Percentiles rank a stretch among this genome's conserved stretches.
phyloP scores from a whole-genome alignment of 2,113 vertebrate genomes.

The Colaptes auratus region DNA sequence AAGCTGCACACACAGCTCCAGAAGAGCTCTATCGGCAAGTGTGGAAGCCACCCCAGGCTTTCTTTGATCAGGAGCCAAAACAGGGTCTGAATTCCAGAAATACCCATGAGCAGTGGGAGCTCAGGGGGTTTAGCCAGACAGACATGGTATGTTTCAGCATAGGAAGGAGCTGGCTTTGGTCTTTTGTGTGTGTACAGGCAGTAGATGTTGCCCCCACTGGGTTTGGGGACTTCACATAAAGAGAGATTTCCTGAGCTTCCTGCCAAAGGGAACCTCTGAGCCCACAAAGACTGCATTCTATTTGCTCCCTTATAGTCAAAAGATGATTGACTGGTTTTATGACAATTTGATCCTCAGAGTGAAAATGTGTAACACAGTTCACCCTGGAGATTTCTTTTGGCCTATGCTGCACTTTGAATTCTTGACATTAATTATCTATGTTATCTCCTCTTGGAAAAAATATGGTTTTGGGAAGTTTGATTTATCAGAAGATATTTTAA shows the following conservation, averaged over 20 bases:
- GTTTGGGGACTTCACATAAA: conserved; percentile 7
- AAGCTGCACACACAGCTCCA: not conserved
- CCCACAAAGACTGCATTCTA: conserved; percentile 18
- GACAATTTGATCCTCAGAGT: not conserved
- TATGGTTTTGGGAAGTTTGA: not conserved
- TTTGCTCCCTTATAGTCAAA: not conserved
- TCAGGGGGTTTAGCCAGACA: not conserved
- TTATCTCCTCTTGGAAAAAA: not conserved
- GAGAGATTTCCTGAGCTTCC: conserved; percentile 23
- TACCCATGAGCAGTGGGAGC: not conserved
- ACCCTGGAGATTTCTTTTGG: not conserved
- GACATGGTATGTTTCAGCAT: not conserved
- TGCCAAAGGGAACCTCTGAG: conserved; percentile 32
- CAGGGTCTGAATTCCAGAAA: not conserved
- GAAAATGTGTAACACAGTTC: not conserved
- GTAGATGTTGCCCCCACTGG: not conserved
- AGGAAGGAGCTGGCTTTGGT: not conserved
- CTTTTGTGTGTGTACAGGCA: not conserved
- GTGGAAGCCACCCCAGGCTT: not conserved
- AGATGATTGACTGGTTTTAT: not conserved
- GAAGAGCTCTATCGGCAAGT: not conserved
- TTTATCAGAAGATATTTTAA: not conserved
- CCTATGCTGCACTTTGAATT: not conserved
- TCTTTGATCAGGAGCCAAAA: not conserved
- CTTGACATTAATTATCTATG: not conserved